Evolutionary conservation across 2,113 vertebrate genomes (phyloP).

Genomic region (Corynorhinus townsendii): DNA sequence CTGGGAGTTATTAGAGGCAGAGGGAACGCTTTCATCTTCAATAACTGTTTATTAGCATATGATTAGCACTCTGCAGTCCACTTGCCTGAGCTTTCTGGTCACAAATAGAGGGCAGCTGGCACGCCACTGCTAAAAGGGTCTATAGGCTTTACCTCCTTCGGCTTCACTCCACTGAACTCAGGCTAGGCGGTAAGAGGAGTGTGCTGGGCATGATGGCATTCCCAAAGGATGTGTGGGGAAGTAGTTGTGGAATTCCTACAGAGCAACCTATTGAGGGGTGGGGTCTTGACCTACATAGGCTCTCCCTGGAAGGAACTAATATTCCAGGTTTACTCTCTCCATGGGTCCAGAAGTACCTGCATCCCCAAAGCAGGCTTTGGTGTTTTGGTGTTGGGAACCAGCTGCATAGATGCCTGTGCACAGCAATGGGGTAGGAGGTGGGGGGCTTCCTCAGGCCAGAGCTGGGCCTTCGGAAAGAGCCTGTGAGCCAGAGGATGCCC

Average conservation of each 20-base stretch:
- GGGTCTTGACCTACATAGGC: not conserved
- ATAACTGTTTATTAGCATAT: slow-evolving; percentile 25
- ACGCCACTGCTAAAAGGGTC: not conserved
- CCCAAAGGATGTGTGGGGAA: not conserved
- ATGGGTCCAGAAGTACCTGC: not conserved
- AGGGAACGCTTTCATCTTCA: slow-evolving; percentile 31
- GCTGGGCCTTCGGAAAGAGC: not conserved
- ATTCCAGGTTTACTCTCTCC: not conserved
- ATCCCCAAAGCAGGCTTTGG: not conserved
- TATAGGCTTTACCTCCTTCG: not conserved
- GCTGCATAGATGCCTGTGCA: not conserved
- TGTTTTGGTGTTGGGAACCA: not conserved
- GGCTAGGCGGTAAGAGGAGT: not conserved
- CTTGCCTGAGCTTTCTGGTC: not conserved
- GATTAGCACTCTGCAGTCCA: not conserved
- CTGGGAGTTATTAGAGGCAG: slow-evolving; percentile 24
- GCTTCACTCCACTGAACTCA: not conserved
- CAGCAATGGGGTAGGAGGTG: not conserved
- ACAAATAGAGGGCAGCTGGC: slow-evolving; percentile 34
- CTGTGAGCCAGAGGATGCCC: not conserved
- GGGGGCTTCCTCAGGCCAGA: not conserved
- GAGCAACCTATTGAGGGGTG: not conserved
- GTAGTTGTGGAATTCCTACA: not conserved
- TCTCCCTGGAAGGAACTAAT: not conserved
- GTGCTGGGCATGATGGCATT: not conserved